A percentile compares a stretch with the other conserved stretches of the same genome.
Evolutionary conservation across 2,888 invertebrate genomes (phyloP).

Genomic region (Syrphus vitripennis): DNA sequence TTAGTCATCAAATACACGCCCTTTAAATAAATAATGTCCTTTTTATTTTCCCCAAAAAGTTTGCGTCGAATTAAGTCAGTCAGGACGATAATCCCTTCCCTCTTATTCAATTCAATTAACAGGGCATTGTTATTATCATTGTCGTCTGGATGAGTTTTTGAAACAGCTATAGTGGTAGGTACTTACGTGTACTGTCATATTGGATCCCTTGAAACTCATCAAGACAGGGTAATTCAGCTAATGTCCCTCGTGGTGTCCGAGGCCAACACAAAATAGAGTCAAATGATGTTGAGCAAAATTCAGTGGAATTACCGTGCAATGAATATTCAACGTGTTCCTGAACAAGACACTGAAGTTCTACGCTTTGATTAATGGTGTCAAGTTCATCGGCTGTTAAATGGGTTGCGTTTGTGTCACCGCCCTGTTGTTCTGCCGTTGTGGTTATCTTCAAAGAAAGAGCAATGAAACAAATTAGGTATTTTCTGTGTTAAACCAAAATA

Average conservation of each 20-base stretch:
- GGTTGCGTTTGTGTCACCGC: conserved; percentile 59
- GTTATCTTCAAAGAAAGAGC: conserved; percentile 25
- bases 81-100: background rate
- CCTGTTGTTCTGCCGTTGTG: conserved; percentile 57
- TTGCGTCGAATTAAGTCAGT: background rate
- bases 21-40: background rate
- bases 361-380: conserved; percentile 78
- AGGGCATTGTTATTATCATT: background rate
- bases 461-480: background rate
- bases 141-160: background rate
- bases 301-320: conserved; percentile 77
- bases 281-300: conserved; percentile 86
- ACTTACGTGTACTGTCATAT: conserved; percentile 93
- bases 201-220: conserved; percentile 88
- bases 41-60: background rate
- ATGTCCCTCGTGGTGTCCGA: conserved; percentile 86
- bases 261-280: conserved; percentile 94
- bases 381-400: conserved; percentile 73
- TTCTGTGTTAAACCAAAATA: conserved; percentile 6
- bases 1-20: background rate
- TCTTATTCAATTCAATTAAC: too few relatives aligned
- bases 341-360: conserved; percentile 78
- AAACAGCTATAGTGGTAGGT: background rate
- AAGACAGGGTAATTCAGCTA: conserved; percentile 89
- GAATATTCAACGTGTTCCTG: conserved; percentile 77